phyloP scores from a whole-genome alignment of 1,140 invertebrate genomes.

The Zophobas atratus region DNA sequence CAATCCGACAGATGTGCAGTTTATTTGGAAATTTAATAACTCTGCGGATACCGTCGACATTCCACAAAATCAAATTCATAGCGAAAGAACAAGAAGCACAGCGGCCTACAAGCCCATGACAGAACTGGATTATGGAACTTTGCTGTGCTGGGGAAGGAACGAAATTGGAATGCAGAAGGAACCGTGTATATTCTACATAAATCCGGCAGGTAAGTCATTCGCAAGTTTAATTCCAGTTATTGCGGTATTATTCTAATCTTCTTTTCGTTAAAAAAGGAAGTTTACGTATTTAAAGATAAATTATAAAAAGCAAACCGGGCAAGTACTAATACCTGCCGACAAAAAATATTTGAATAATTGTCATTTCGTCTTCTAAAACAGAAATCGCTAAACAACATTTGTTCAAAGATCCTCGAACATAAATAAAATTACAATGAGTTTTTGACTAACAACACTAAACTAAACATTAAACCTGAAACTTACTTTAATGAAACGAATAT shows the following conservation, averaged over 20 bases:
- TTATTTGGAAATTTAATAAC: slow-evolving; percentile 86
- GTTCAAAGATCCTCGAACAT: no score
- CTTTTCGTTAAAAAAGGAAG: no score
- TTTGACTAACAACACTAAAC: no score
- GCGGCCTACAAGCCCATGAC: slow-evolving; percentile 80
- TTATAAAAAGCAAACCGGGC: no score
- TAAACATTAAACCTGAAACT: no score
- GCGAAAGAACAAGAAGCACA: slow-evolving; percentile 74
- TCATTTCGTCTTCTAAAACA: no score
- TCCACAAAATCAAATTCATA: slow-evolving; percentile 73
- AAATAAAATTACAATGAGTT: no score
- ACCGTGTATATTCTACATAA: slow-evolving; percentile 81
- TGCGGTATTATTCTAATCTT: neutral
- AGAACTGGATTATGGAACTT: slow-evolving; percentile 80
- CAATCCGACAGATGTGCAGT: slow-evolving; percentile 82
- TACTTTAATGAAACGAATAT: no score
- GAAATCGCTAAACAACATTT: no score
- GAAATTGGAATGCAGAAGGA: slow-evolving; percentile 77
- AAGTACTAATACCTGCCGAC: no score
- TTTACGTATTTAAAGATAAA: no score
- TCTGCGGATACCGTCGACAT: slow-evolving; percentile 79
- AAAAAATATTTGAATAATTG: no score
- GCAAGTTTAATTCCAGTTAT: neutral
- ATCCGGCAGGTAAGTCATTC: slow-evolving; percentile 76
- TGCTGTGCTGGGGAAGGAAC: slow-evolving; percentile 81